phyloP scores from a whole-genome alignment of 2,888 invertebrate genomes.

The Tromatobia lineatoria region DNA sequence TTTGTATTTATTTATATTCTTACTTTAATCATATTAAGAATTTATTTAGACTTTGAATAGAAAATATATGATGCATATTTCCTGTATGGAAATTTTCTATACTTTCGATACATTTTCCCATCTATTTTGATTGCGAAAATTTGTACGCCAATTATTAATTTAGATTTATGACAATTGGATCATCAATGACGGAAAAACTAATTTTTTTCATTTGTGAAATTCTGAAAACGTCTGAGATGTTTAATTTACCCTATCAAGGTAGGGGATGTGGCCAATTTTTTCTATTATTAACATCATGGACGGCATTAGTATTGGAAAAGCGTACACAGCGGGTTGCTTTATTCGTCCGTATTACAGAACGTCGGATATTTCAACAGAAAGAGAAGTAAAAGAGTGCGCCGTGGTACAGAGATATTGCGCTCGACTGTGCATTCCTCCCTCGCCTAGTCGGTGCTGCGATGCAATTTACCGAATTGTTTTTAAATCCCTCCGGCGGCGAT shows the following conservation, averaged over 20 bases:
- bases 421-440: constrained; percentile 70
- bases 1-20: too few species aligned
- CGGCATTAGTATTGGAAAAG: constrained; percentile 14
- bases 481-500: constrained; percentile 80
- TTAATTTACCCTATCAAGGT: neutral
- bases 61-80: too few species aligned
- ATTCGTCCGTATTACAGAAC: constrained; percentile 19
- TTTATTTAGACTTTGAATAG: too few species aligned
- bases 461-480: constrained; percentile 84
- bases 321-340: neutral
- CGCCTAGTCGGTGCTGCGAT: constrained; percentile 72
- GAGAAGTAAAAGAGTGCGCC: constrained; percentile 36
- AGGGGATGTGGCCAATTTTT: neutral
- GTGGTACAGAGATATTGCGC: constrained; percentile 69
- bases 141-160: too few species aligned
- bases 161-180: too few species aligned
- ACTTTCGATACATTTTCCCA: too few species aligned
- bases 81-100: too few species aligned
- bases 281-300: constrained; percentile 3
- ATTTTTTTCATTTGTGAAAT: neutral
- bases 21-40: too few species aligned
- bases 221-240: neutral
- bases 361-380: constrained; percentile 24
- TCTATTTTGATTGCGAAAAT: too few species aligned
- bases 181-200: neutral